phyloP scores from a whole-genome alignment of 2,888 invertebrate genomes.

The Zelleria hepariella region DNA sequence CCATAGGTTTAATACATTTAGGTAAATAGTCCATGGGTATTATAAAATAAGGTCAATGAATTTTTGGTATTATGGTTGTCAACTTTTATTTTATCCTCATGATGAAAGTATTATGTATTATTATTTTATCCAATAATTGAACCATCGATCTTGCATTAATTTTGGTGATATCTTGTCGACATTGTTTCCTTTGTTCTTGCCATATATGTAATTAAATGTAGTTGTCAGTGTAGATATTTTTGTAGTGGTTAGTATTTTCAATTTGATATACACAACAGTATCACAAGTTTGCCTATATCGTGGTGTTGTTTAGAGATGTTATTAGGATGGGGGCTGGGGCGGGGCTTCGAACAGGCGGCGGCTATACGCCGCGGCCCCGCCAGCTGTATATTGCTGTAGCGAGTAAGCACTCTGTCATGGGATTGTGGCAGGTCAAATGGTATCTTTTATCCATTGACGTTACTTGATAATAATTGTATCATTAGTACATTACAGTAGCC shows the following conservation, averaged over 20 bases:
- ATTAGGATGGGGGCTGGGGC: slow-evolving; percentile 46
- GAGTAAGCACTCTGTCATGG: slow-evolving; percentile 62
- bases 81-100: slow-evolving; percentile 30
- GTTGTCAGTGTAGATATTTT: slow-evolving; percentile 62
- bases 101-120: slow-evolving; percentile 43
- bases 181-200: slow-evolving; percentile 68
- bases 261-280: slow-evolving; percentile 63
- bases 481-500: slow-evolving; percentile 72
- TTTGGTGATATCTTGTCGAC: slow-evolving; percentile 48
- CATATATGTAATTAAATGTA: slow-evolving; percentile 66
- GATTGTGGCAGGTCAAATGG: slow-evolving; percentile 66
- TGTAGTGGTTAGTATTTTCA: slow-evolving; percentile 64
- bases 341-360: slow-evolving; percentile 24
- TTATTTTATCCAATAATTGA: slow-evolving; percentile 31
- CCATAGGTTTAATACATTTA: too few species aligned
- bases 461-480: slow-evolving; percentile 72
- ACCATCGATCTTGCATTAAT: slow-evolving; percentile 30
- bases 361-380: slow-evolving; percentile 43
- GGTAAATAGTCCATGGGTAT: too few species aligned
- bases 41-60: too few species aligned
- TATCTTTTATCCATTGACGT: slow-evolving; percentile 71
- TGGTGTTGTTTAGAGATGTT: slow-evolving; percentile 62
- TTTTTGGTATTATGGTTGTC: slow-evolving; percentile 40
- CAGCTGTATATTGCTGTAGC: slow-evolving; percentile 66
- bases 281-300: slow-evolving; percentile 62